Conservation (phyloP, 92 coral and sea anemone genomes). For the Diadumene lineata region DNA sequence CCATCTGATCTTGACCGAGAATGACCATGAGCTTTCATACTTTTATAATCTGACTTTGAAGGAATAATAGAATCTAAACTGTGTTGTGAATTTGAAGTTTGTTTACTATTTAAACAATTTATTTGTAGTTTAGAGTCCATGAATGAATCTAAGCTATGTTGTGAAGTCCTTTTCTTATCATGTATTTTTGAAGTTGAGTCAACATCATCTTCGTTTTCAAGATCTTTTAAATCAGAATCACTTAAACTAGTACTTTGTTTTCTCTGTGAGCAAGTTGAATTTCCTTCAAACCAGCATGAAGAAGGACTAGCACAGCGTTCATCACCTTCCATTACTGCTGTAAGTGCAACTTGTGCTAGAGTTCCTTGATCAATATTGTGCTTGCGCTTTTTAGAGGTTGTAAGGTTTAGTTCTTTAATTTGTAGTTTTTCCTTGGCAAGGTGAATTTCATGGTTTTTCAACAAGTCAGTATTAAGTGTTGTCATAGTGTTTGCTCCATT, state of each 20-base stretch:
- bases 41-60: conserved; percentile 40
- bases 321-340: conserved; percentile 86
- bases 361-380: conserved; percentile 71
- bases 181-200: not conserved
- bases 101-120: no score
- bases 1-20: conserved; percentile 91
- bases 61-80: not conserved
- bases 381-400: conserved; percentile 46
- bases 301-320: conserved; percentile 63
- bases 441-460: conserved; percentile 17
- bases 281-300: conserved; percentile 77
- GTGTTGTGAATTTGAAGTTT: conserved; percentile 9
- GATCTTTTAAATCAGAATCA: conserved; percentile 9
- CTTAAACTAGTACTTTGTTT: conserved; percentile 56
- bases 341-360: conserved; percentile 86
- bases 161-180: not conserved
- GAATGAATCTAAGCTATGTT: not conserved
- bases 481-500: no score
- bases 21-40: conserved; percentile 79
- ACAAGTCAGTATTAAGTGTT: no score
- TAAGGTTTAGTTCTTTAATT: conserved; percentile 37
- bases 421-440: conserved; percentile 36
- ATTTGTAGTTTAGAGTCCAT: no score
- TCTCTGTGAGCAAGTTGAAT: conserved; percentile 13
- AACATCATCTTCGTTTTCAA: conserved; percentile 12